Evolutionary conservation across 2,113 vertebrate genomes (phyloP).

Genomic region (Poeciliopsis prolifica): DNA sequence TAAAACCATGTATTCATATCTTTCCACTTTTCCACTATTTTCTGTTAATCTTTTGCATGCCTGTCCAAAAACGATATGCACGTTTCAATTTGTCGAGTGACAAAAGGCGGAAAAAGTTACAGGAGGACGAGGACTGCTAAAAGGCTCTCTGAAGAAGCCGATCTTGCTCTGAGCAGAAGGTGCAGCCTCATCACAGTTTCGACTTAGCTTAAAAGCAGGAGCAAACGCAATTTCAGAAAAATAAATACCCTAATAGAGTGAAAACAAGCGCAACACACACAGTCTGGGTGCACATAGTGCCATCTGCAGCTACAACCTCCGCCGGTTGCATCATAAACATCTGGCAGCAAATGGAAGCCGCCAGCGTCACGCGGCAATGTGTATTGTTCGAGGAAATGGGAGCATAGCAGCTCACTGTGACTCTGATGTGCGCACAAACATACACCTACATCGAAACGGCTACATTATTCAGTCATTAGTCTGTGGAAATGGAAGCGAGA

Average conservation of each 20-base stretch:
- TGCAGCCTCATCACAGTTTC: conserved; percentile 18
- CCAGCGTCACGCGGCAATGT: conserved; percentile 1
- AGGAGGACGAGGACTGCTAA: not conserved
- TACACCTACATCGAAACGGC: conserved; percentile 27
- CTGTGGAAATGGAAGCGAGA: conserved; percentile 27
- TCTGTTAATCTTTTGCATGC: not conserved
- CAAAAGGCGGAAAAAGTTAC: not conserved
- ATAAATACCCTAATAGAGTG: not conserved
- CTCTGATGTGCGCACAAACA: conserved; percentile 18
- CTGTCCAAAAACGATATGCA: not conserved
- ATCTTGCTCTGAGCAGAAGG: not conserved
- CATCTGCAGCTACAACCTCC: conserved; percentile 42
- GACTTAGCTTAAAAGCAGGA: conserved; percentile 28
- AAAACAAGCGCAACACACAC: not conserved
- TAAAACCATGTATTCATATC: not conserved
- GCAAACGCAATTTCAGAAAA: not conserved
- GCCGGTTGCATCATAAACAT: conserved; percentile 52
- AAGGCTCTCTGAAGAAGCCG: not conserved
- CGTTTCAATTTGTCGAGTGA: not conserved
- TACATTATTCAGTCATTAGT: conserved; percentile 26
- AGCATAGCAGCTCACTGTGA: conserved; percentile 28
- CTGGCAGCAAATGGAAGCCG: conserved; percentile 14
- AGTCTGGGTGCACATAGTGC: conserved; percentile 21
- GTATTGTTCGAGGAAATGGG: conserved; percentile 27
- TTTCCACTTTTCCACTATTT: not conserved